Evolutionary conservation across 2,888 invertebrate species (phyloP).

Genomic region (Apodemia zela): DNA sequence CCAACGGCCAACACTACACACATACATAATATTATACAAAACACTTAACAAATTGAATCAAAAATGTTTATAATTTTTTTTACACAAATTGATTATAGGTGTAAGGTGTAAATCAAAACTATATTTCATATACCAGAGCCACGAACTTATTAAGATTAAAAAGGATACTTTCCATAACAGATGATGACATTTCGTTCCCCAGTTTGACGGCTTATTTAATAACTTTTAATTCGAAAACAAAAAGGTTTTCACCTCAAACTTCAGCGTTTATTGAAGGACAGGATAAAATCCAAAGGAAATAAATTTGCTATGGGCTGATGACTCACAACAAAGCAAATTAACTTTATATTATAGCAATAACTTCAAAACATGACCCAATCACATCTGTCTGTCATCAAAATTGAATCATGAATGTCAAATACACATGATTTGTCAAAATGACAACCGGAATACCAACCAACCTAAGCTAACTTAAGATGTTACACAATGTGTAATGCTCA

Average conservation of each 20-base stretch:
- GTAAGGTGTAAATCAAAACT: too few relatives aligned
- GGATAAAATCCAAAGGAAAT: neutral
- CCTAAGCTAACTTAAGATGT: too few relatives aligned
- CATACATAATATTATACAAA: too few relatives aligned
- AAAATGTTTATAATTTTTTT: too few relatives aligned
- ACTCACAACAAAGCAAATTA: conserved; percentile 17
- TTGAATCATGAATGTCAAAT: too few relatives aligned
- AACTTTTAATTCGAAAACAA: conserved; percentile 43
- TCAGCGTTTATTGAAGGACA: neutral
- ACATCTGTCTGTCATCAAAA: too few relatives aligned
- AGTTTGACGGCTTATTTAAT: conserved; percentile 77
- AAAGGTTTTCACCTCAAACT: conserved; percentile 36
- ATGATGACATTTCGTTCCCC: conserved; percentile 94
- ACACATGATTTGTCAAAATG: neutral
- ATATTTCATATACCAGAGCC: neutral
- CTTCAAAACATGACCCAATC: conserved; percentile 16
- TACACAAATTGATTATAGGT: too few relatives aligned
- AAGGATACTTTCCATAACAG: conserved; percentile 96
- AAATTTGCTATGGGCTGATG: neutral
- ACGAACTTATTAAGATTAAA: conserved; percentile 41
- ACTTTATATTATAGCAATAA: neutral
- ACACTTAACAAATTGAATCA: too few relatives aligned
- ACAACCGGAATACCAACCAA: neutral
- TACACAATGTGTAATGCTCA: too few relatives aligned
- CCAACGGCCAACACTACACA: too few relatives aligned